These are phyloP conservation scores for Oryzaephilus surinamensis DNA, from an alignment of 1,140 invertebrate genomes.

Conservation along the genomic window DNA sequence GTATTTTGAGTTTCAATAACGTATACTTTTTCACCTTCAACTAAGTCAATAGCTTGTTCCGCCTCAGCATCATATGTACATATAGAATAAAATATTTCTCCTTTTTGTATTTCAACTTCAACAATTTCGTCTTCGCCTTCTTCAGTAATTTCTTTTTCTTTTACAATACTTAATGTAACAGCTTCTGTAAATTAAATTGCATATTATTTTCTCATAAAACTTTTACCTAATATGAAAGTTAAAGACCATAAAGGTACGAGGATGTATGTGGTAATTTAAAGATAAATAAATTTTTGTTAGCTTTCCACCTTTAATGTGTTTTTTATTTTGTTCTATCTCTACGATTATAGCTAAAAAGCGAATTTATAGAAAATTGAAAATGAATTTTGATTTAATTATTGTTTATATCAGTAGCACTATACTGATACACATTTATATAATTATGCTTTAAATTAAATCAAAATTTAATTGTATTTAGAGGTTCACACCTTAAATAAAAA, in stretches of 20 bases:
- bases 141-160: constrained; percentile 41
- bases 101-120: constrained; percentile 49
- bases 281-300: constrained; percentile 9
- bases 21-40: constrained; percentile 82
- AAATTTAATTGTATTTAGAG: too few species aligned
- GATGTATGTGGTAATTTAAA: too few species aligned
- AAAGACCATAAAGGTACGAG: background rate
- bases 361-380: too few species aligned
- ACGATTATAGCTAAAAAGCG: constrained; percentile 8
- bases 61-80: constrained; percentile 80
- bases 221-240: background rate
- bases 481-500: too few species aligned
- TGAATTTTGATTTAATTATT: too few species aligned
- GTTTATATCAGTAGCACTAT: too few species aligned
- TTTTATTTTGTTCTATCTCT: too few species aligned
- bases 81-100: constrained; percentile 70
- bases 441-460: too few species aligned
- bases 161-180: constrained; percentile 47
- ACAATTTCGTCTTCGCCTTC: constrained; percentile 37
- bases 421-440: too few species aligned
- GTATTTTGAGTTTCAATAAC: constrained; percentile 69
- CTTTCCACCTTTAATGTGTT: too few species aligned
- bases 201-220: background rate
- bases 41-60: constrained; percentile 74
- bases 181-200: constrained; percentile 37